Percentiles rank a stretch among this genome's conserved stretches.
Conservation (phyloP, 2,797 vertebrate species). For the Phrynocephalus forsythii region DNA sequence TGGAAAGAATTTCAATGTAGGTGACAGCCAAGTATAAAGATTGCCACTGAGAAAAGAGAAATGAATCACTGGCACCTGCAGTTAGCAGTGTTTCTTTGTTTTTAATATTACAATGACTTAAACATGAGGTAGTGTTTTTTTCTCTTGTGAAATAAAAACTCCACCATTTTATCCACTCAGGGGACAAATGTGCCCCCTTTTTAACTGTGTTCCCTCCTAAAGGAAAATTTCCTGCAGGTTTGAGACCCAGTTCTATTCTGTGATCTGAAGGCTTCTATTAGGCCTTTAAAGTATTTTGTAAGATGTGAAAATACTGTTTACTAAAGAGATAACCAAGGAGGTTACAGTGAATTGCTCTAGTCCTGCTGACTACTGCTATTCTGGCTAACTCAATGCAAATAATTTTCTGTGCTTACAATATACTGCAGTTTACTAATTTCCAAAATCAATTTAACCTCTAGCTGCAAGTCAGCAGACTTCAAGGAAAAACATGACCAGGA, state of each 20-base stretch:
- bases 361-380: constrained; percentile 55
- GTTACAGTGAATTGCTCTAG: constrained; percentile 58
- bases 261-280: constrained; percentile 50
- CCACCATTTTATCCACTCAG: constrained; percentile 24
- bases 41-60: constrained; percentile 26
- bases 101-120: constrained; percentile 31
- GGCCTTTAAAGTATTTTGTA: constrained; percentile 41
- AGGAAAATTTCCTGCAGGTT: constrained; percentile 48
- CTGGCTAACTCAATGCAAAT: constrained; percentile 24
- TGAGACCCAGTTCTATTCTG: constrained; percentile 49
- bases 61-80: constrained; percentile 16
- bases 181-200: constrained; percentile 23
- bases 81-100: constrained; percentile 26
- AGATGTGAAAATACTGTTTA: constrained; percentile 47
- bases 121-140: constrained; percentile 42
- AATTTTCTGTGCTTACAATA: constrained; percentile 46
- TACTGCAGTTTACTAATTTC: constrained; percentile 51
- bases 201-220: constrained; percentile 25
- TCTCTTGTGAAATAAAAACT: constrained; percentile 35
- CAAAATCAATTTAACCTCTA: constrained; percentile 60
- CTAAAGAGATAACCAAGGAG: constrained; percentile 50
- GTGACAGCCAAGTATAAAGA: constrained; percentile 56
- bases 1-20: constrained; percentile 58
- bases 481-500: constrained; percentile 53
- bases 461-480: constrained; percentile 53